phyloP scores from a whole-genome alignment of 2,888 invertebrate species.

The Dicyrtomina minuta region DNA sequence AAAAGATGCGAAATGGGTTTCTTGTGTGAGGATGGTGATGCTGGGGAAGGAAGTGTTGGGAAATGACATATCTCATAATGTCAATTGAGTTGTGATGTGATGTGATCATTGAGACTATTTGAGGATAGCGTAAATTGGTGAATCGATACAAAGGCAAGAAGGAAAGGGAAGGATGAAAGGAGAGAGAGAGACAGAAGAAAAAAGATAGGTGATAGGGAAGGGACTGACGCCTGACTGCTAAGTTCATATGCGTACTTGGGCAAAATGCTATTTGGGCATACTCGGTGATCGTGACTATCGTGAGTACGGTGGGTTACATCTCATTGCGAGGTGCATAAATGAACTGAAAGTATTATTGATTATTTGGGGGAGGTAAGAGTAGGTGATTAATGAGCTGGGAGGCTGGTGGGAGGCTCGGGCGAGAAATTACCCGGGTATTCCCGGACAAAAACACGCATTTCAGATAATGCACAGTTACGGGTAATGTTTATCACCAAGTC shows the following conservation, averaged over 20 bases:
- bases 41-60: conserved; percentile 15
- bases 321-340: conserved; percentile 40
- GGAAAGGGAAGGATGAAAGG: not conserved
- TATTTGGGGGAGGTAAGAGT: conserved; percentile 41
- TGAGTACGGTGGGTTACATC: conserved; percentile 30
- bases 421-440: conserved; percentile 35
- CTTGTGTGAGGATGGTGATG: not conserved
- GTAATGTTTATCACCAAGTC: conserved; percentile 40
- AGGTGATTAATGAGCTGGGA: conserved; percentile 42
- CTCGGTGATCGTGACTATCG: conserved; percentile 30
- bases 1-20: too few species aligned
- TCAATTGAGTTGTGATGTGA: conserved; percentile 36
- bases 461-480: conserved; percentile 41
- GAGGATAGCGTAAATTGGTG: conserved; percentile 31
- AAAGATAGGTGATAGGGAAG: conserved; percentile 33
- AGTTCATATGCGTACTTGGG: conserved; percentile 35
- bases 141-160: conserved; percentile 33
- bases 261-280: conserved; percentile 33
- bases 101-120: conserved; percentile 28
- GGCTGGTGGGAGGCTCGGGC: conserved; percentile 30
- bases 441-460: conserved; percentile 39
- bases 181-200: conserved; percentile 3
- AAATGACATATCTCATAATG: conserved; percentile 32
- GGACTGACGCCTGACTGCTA: conserved; percentile 35
- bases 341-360: conserved; percentile 43